phyloP scores from a whole-genome alignment of 2,888 invertebrate genomes.

The Drosophila prostipennis region DNA sequence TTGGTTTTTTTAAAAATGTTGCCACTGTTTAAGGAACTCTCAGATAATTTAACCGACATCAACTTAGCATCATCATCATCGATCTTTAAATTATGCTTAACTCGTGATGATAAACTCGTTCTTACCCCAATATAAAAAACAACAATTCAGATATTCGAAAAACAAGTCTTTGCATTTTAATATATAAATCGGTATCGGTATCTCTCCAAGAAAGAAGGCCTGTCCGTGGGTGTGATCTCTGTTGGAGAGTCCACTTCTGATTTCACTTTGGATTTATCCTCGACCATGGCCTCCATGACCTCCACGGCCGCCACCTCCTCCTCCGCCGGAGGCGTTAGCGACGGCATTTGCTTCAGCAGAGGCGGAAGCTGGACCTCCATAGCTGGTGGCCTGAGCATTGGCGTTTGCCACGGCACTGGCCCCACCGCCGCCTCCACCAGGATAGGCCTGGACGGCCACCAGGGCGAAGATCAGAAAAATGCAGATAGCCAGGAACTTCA shows the following conservation, averaged over 20 bases:
- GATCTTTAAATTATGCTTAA: background rate
- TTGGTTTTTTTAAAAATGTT: too few relatives aligned
- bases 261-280: background rate
- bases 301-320: background rate
- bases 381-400: constrained; percentile 3
- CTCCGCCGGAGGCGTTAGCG: background rate
- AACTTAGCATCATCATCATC: too few relatives aligned
- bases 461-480: constrained; percentile 58
- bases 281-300: background rate
- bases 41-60: too few relatives aligned
- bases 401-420: constrained; percentile 18
- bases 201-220: constrained; percentile 4
- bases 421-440: background rate
- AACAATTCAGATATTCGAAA: background rate
- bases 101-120: background rate
- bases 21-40: too few relatives aligned
- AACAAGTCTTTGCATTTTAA: constrained; percentile 7
- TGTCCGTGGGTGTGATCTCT: constrained; percentile 17
- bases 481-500: constrained; percentile 68
- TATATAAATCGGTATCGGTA: constrained; percentile 10
- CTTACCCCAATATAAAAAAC: background rate
- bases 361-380: background rate
- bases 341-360: background rate
- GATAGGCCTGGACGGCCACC: constrained; percentile 50
- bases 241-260: background rate